Conservation (phyloP, 2,113 vertebrate species). For the Rallus limicola region DNA sequence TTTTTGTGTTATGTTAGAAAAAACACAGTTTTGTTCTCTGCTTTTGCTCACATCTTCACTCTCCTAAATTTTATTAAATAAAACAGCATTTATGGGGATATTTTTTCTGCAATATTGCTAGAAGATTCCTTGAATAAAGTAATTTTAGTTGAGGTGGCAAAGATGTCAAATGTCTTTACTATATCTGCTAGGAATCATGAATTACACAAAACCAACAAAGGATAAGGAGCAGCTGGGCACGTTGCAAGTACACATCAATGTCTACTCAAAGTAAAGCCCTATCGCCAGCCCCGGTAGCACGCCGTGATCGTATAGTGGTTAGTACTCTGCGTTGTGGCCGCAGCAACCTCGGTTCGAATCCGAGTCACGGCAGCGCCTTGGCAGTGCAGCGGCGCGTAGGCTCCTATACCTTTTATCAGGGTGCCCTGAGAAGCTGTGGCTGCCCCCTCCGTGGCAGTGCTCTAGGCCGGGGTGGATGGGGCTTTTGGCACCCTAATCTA, state of each 20-base stretch:
- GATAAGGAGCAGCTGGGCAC: neutral
- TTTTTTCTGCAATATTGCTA: neutral
- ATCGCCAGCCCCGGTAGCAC: too few relatives aligned
- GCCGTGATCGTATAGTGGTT: conserved; percentile 85
- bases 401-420: too few relatives aligned
- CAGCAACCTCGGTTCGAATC: conserved; percentile 85
- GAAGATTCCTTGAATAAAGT: neutral
- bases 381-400: too few relatives aligned
- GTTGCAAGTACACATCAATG: neutral
- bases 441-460: too few relatives aligned
- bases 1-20: neutral
- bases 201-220: neutral
- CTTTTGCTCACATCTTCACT: neutral
- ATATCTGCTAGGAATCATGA: neutral
- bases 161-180: neutral
- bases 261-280: neutral
- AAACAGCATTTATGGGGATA: neutral
- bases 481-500: too few relatives aligned
- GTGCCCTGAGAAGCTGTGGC: too few relatives aligned
- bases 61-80: neutral
- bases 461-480: too few relatives aligned
- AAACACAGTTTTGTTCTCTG: neutral
- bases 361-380: conserved; percentile 69
- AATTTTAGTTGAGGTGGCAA: neutral
- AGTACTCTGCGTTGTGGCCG: conserved; percentile 84